Percentiles rank a stretch among this genome's conserved stretches.
Conservation (phyloP, 2,797 vertebrate species). For the Labroides dimidiatus region DNA sequence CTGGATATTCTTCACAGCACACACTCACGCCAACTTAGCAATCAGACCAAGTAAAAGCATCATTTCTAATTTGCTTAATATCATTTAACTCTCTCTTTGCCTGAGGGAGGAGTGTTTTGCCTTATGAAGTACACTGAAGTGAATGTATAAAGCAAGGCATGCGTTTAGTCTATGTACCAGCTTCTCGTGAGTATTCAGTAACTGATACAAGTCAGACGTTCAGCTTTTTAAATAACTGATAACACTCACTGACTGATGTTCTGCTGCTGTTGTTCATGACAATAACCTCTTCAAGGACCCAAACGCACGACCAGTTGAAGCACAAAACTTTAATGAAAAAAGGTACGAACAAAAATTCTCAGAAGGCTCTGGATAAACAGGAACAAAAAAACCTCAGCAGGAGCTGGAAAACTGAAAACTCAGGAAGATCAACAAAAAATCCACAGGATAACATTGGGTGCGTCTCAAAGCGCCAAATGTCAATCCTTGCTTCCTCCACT, state of each 20-base stretch:
- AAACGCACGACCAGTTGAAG: no score
- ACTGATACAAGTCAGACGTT: conserved; percentile 44
- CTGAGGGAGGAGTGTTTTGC: conserved; percentile 32
- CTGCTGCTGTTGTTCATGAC: conserved; percentile 12
- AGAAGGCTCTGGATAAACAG: no score
- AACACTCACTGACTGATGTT: conserved; percentile 34
- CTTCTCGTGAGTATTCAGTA: conserved; percentile 39
- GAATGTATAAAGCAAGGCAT: neutral
- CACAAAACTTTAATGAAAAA: no score
- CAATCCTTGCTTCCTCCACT: no score
- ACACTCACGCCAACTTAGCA: conserved; percentile 5
- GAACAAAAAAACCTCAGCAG: no score
- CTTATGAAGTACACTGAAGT: conserved; percentile 27
- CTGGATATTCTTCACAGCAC: neutral
- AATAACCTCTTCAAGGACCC: no score
- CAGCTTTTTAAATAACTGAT: conserved; percentile 54
- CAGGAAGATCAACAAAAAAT: no score
- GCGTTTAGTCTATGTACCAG: conserved; percentile 13
- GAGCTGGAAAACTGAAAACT: no score
- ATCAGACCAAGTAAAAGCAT: conserved; percentile 32
- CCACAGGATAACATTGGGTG: no score
- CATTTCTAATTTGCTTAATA: conserved; percentile 45
- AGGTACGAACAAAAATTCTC: no score
- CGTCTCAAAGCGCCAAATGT: no score
- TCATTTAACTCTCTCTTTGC: conserved; percentile 39